Evolutionary conservation across 2,113 vertebrate genomes (phyloP).

Genomic region (Gallinago undulata): DNA sequence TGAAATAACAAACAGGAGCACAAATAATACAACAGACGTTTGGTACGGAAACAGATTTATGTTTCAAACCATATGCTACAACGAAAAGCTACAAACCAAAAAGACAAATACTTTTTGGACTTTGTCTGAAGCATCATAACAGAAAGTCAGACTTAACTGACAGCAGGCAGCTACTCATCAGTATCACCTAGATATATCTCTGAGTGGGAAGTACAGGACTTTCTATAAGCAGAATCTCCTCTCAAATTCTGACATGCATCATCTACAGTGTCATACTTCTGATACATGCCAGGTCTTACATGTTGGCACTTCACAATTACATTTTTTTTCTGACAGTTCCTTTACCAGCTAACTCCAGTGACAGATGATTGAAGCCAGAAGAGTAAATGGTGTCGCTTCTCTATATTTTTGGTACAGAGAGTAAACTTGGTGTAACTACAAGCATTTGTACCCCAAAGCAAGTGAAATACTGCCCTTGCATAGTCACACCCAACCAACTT

Average conservation of each 20-base stretch:
- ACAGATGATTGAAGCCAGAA: not conserved
- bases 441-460: not conserved
- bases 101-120: not conserved
- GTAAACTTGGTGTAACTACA: not conserved
- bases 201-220: not conserved
- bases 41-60: not conserved
- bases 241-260: slow-evolving; percentile 10
- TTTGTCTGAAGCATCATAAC: not conserved
- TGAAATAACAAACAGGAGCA: not conserved
- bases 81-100: not conserved
- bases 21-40: not conserved
- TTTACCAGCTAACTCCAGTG: not conserved
- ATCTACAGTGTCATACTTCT: slow-evolving; percentile 4
- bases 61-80: not conserved
- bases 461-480: not conserved
- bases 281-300: slow-evolving; percentile 13
- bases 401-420: not conserved
- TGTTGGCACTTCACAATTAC: slow-evolving; percentile 10
- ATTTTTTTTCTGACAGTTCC: not conserved
- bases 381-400: not conserved
- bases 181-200: not conserved
- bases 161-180: not conserved
- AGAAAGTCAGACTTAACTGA: not conserved
- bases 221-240: not conserved
- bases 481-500: not conserved